These are phyloP conservation scores for Drosophila stalkeri DNA, from an alignment of 2,888 invertebrate genomes.

Conservation along the genomic window DNA sequence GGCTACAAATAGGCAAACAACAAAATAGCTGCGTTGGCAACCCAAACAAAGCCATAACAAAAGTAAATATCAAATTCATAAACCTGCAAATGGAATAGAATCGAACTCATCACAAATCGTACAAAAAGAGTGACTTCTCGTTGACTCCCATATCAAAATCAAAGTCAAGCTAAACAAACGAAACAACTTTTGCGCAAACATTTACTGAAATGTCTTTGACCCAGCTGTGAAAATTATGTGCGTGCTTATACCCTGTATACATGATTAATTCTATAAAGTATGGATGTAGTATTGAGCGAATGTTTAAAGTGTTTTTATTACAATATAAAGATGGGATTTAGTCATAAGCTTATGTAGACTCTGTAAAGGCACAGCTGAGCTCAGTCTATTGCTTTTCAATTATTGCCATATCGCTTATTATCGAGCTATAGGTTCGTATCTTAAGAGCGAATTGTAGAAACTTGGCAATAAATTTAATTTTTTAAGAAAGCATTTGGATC, in stretches of 20 bases:
- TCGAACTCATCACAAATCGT: conserved; percentile 12
- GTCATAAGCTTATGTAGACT: neutral
- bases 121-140: neutral
- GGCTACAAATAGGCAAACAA: neutral
- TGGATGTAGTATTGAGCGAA: neutral
- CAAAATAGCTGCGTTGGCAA: conserved; percentile 58
- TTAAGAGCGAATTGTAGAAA: no score
- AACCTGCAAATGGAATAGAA: conserved; percentile 23
- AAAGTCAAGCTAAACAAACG: conserved; percentile 45
- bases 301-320: neutral
- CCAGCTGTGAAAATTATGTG: conserved; percentile 41
- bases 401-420: neutral
- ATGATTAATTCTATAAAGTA: neutral
- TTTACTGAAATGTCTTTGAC: conserved; percentile 56
- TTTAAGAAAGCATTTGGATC: no score
- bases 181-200: conserved; percentile 53
- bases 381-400: neutral
- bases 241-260: conserved; percentile 19
- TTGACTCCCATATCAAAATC: conserved; percentile 32
- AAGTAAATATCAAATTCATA: conserved; percentile 27
- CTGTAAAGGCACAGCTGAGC: neutral
- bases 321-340: neutral
- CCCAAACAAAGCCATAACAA: conserved; percentile 54
- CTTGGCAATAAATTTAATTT: no score
- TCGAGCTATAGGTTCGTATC: neutral